Percentiles rank a stretch among this genome's conserved stretches.
Evolutionary conservation across 2,797 vertebrate genomes (phyloP).

Genomic region (Carcharodon carcharias): DNA sequence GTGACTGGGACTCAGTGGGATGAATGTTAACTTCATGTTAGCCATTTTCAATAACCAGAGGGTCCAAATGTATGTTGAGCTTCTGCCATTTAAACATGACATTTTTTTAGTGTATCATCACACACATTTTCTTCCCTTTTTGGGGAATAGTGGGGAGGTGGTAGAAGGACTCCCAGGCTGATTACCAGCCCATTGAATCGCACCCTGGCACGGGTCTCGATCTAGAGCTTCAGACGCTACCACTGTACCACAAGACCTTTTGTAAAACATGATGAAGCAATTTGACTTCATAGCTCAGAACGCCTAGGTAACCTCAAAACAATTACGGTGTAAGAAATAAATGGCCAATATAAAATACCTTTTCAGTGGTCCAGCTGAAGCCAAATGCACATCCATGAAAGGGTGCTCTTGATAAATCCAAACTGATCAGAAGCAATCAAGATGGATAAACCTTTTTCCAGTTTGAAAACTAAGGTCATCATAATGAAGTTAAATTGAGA

Average conservation of each 20-base stretch:
- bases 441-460: not conserved
- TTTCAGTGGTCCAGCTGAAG: not conserved
- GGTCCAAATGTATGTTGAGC: not conserved
- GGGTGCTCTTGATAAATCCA: not conserved
- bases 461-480: not conserved
- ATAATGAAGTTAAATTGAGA: not conserved
- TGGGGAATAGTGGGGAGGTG: no score
- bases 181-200: no score
- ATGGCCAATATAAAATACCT: not conserved
- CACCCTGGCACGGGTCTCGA: no score
- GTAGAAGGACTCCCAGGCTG: no score
- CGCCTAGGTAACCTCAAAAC: not conserved
- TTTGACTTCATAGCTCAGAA: not conserved
- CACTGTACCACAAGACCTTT: no score
- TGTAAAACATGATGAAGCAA: not conserved
- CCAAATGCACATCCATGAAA: not conserved
- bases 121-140: no score
- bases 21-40: not conserved
- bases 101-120: no score
- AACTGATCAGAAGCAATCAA: not conserved
- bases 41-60: not conserved
- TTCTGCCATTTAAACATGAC: not conserved
- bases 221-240: no score
- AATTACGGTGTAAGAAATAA: not conserved
- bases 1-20: not conserved